Conservation (phyloP, 2,113 vertebrate species). For the Crotalus helleri region DNA sequence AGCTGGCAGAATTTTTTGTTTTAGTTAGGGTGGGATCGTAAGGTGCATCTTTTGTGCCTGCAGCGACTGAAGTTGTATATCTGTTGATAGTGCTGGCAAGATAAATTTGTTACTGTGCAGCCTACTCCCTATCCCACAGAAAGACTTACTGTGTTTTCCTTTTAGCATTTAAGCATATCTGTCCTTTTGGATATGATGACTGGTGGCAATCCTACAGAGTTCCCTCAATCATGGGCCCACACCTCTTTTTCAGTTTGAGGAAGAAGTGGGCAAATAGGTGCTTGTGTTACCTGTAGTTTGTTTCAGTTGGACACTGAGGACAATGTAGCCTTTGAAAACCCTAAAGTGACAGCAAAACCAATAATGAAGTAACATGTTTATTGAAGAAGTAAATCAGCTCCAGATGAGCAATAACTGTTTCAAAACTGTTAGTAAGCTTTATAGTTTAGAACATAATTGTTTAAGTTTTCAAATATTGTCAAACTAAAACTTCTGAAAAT, state of each 20-base stretch:
- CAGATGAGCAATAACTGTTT: background rate
- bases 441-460: background rate
- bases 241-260: background rate
- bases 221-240: background rate
- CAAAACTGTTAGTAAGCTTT: background rate
- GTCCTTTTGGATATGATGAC: background rate
- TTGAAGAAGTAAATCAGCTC: background rate
- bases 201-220: background rate
- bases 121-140: background rate
- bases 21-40: background rate
- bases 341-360: background rate
- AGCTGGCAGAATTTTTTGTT: background rate
- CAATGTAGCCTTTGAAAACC: background rate
- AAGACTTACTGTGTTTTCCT: background rate
- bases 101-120: too few relatives aligned
- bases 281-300: background rate
- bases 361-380: background rate
- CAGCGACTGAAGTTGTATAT: background rate
- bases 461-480: background rate
- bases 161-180: background rate
- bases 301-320: background rate
- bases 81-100: background rate
- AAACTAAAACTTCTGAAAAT: background rate
- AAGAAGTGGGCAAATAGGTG: background rate
- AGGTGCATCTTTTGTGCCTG: background rate